Evolutionary conservation across 2,888 invertebrate species (phyloP), one percentile per base, ranked within the genome.

Genomic region (Lasioglossum pauxillum): DNA sequence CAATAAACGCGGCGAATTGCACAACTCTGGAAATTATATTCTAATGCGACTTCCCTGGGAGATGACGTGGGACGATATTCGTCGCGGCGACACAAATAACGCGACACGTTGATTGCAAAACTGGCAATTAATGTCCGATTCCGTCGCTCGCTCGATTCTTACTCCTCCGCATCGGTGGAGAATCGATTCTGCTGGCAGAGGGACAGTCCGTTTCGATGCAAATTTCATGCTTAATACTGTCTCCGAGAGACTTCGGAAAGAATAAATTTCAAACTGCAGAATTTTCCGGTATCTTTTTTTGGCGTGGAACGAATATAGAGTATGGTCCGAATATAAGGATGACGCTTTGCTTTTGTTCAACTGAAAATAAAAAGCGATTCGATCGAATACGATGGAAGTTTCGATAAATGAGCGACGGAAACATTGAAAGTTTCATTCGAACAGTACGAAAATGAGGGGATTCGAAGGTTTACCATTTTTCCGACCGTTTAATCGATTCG

Each of bases 81-180:
- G 53, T 72, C 57, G 57, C 77, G 80, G 60, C 86, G 89, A 83
- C 87, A 88, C 82, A 23, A 82, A 85, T 88, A 83, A 73, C 83
- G 83, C 35, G 84, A 84, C 76, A 69, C 44, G 35, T 31, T 76
- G 60, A 44, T 74, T 83, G 76, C 76, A 16, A 83, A 81, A 81
- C 31, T 14, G 46, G 16, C 64, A 53, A 79, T 76, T 76, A 85
- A 76, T n/a, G 19, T 74, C 46, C 23, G 74, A 71, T 69, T 64
- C 31, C 53, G 57, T 60, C 44, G 27, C 49, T 14, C 60, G 27
- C 5, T 14, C 60, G 60, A 8, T 16, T 53, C 49, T 16, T 31
- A 41, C 82, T 35, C 49, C 72, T 27, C 35, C 81, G 38, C 35
- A 7, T 0, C 23, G 7, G 41, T 16, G 19, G 8, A 5, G 16